Percentiles rank a stretch among this genome's conserved stretches.
Evolutionary conservation across 2,113 vertebrate species (phyloP).

Genomic region (Hylia prasina): DNA sequence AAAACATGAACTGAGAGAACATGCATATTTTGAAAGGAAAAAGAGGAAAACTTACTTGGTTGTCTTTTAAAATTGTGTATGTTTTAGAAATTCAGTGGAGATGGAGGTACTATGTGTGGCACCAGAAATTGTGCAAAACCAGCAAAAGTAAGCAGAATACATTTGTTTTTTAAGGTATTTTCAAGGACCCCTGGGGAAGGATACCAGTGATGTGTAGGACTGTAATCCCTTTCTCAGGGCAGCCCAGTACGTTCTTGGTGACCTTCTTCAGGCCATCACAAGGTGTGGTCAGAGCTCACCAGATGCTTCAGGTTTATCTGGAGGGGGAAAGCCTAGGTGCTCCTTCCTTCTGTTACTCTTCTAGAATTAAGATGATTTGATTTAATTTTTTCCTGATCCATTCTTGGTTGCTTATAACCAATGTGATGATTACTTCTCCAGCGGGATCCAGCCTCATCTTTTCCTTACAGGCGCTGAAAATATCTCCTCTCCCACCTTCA

Average conservation of each 20-base stretch:
- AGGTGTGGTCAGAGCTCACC: background rate
- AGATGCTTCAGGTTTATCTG: background rate
- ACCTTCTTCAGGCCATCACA: background rate
- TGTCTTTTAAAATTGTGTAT: background rate
- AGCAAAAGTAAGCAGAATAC: background rate
- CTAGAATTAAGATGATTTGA: background rate
- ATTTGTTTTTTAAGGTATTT: background rate
- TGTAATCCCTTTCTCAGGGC: rapidly evolving
- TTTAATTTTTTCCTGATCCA: background rate
- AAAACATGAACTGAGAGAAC: background rate
- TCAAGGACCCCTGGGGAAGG: background rate
- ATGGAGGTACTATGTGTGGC: background rate
- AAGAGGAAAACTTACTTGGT: background rate
- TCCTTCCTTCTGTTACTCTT: background rate
- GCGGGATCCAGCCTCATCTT: background rate
- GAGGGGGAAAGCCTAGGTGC: background rate
- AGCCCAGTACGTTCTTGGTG: background rate
- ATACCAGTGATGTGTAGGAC: background rate
- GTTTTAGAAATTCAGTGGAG: background rate
- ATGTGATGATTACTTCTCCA: background rate
- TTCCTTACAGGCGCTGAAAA: background rate
- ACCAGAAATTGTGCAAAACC: background rate
- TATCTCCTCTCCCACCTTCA: background rate
- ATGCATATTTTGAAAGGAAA: background rate
- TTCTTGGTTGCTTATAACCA: background rate